Evolutionary conservation across 1,140 invertebrate species (phyloP).

Genomic region (Leptonema lineaticorne): DNA sequence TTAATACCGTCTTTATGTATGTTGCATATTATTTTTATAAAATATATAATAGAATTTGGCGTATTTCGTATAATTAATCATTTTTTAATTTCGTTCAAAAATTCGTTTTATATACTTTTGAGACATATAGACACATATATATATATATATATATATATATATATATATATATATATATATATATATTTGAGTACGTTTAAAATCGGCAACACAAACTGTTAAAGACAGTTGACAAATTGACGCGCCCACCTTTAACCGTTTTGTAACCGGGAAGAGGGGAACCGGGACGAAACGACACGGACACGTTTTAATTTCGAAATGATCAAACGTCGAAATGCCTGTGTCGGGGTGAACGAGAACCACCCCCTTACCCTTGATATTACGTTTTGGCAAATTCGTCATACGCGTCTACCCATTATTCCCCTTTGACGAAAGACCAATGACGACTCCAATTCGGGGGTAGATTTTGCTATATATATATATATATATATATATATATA

Average conservation of each 20-base stretch:
- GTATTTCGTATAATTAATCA: no score
- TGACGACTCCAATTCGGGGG: background rate
- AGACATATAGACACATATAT: no score
- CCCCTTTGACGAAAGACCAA: no score
- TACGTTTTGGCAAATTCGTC: background rate
- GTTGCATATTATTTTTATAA: no score
- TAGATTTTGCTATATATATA: background rate
- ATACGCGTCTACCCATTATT: no score
- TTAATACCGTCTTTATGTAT: no score
- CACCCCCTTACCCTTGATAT: background rate
- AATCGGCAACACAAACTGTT: slow-evolving; percentile 26
- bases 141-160: no score
- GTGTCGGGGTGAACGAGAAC: background rate
- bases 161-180: background rate
- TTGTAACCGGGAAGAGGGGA: slow-evolving; percentile 2
- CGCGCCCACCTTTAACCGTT: slow-evolving; percentile 21
- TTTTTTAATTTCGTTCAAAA: no score
- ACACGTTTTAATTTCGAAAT: slow-evolving; percentile 39
- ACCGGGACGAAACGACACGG: slow-evolving; percentile 25
- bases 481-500: slow-evolving; percentile 1
- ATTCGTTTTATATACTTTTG: no score
- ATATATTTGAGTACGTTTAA: slow-evolving; percentile 1
- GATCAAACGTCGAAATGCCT: slow-evolving; percentile 32
- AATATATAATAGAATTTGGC: no score
- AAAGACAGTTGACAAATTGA: slow-evolving; percentile 36